Base-by-base conservation (phyloP, 2,888 invertebrate genomes). In the Drosophila multiciliata region DNA sequence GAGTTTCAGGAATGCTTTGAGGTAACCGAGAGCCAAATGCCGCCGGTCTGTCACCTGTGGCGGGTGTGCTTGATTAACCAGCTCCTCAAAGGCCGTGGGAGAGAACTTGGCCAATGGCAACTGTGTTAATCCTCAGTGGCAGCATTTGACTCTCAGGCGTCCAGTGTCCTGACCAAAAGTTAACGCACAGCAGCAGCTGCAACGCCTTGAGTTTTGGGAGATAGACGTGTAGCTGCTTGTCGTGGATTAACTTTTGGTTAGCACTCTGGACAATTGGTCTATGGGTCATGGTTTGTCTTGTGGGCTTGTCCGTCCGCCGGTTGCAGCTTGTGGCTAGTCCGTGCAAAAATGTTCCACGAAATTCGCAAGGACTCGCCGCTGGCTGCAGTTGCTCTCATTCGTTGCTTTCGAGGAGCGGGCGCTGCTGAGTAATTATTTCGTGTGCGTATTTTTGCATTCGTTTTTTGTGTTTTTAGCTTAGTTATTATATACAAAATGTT, bases 281-380 rank as follows among this genome's bases (percentile, higher is more conserved):
- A 87, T 87, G 87, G 87, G 87, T 87, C 87, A 87, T 87, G 90
- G 62, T 85, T 88, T 90, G 81, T 78, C 75, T 90, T 82, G 55
- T 59, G 66, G 40, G 40, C 42, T 49, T 53, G 48, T 49, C 23
- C 17, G 40, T 54, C 49, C 20, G 66, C 57, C 57, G 42, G 42
- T 12, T 26, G 38, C 36, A 40, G 26, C 45, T 55, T 62, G 42
- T 38, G 62, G n/a, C 55, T 23, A 60, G 42, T 7, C 66, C 50
- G 45, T 74, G 69, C 80, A 80, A 83, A 91, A 77, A 87, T 92
- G 91, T 92, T 91, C 91, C 92, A 91, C 92, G 83, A 91, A 79
- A 87, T 85, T 75, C 61, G 66, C 67, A 58, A 20, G 58, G 32
- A 36, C 55, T 49, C 5, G 17, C 40, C 29, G 45, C 45, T 66